These are phyloP conservation scores for Spodoptera litura DNA, from an alignment of 1,140 invertebrate genomes.

Conservation along the genomic window DNA sequence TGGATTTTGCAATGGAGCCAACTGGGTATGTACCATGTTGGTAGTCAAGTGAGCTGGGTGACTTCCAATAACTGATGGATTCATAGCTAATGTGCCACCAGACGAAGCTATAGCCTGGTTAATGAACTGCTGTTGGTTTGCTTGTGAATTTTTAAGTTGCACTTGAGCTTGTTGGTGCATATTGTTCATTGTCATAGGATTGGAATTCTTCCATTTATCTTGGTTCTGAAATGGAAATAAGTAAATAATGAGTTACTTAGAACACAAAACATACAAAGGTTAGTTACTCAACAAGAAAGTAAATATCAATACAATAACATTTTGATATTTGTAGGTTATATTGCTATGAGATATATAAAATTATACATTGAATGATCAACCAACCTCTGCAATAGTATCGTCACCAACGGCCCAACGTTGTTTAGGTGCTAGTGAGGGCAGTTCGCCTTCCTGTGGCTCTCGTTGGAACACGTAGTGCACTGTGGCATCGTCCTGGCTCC, in stretches of 20 bases:
- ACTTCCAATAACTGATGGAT: slow-evolving; percentile 87
- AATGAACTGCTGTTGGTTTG: slow-evolving; percentile 86
- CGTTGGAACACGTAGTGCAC: slow-evolving; percentile 95
- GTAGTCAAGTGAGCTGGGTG: slow-evolving; percentile 80
- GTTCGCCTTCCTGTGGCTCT: slow-evolving; percentile 91
- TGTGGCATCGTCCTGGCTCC: slow-evolving; percentile 93
- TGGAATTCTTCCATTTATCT: slow-evolving; percentile 90
- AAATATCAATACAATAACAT: slow-evolving; percentile 18
- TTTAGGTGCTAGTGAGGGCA: slow-evolving; percentile 90
- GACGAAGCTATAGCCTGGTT: slow-evolving; percentile 86
- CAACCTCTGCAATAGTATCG: slow-evolving; percentile 91
- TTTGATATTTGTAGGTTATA: slow-evolving; percentile 69
- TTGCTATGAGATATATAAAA: slow-evolving; percentile 12
- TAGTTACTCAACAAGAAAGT: background rate
- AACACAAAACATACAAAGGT: background rate
- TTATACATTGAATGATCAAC: slow-evolving; percentile 52
- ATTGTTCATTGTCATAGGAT: slow-evolving; percentile 80
- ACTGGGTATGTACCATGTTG: slow-evolving; percentile 84
- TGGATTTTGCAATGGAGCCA: slow-evolving; percentile 83
- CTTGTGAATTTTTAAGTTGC: slow-evolving; percentile 85
- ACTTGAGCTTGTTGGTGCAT: slow-evolving; percentile 75
- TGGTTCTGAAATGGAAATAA: slow-evolving; percentile 87
- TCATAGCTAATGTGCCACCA: slow-evolving; percentile 87
- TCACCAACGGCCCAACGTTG: slow-evolving; percentile 93
- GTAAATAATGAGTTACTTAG: slow-evolving; percentile 19